These are phyloP conservation scores for Acrobeloides nanus DNA, from an alignment of 2,888 invertebrate species.

Conservation along the genomic window DNA sequence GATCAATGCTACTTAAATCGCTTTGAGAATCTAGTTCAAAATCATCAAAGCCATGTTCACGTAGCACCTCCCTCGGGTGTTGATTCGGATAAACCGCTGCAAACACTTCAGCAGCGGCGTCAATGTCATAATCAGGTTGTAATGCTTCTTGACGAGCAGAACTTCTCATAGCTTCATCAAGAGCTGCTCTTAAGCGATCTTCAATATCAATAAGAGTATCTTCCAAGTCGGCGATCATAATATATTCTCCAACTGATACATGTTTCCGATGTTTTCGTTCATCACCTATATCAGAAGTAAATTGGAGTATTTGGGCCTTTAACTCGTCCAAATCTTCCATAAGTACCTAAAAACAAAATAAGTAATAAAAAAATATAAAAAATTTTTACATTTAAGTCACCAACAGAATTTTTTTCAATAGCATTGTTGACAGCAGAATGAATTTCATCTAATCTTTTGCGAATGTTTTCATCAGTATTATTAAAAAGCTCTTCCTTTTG, in stretches of 20 bases:
- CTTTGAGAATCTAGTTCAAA: conserved; percentile 25
- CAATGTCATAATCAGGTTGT: conserved; percentile 33
- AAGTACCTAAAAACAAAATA: not conserved
- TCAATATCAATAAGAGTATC: no score
- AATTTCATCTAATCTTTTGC: no score
- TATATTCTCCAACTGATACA: not conserved
- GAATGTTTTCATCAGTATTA: no score
- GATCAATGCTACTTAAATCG: conserved; percentile 23
- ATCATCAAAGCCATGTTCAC: conserved; percentile 33
- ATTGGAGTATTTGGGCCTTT: not conserved
- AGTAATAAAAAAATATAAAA: no score
- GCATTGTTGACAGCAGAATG: no score
- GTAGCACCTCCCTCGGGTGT: conserved; percentile 41
- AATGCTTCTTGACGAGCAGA: conserved; percentile 1
- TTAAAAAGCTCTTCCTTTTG: no score
- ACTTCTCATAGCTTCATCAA: conserved; percentile 3
- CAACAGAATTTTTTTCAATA: no score
- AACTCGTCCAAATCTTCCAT: not conserved
- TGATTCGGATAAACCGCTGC: conserved; percentile 45
- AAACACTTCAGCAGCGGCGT: conserved; percentile 48
- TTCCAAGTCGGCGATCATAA: not conserved
- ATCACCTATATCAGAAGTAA: no score
- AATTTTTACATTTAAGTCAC: no score
- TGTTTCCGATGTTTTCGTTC: not conserved
- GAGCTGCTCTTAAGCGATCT: conserved; percentile 2